Evolutionary conservation across 2,113 vertebrate genomes (phyloP), one percentile per base, ranked within the genome.

Genomic region (Saccopteryx leptura): DNA sequence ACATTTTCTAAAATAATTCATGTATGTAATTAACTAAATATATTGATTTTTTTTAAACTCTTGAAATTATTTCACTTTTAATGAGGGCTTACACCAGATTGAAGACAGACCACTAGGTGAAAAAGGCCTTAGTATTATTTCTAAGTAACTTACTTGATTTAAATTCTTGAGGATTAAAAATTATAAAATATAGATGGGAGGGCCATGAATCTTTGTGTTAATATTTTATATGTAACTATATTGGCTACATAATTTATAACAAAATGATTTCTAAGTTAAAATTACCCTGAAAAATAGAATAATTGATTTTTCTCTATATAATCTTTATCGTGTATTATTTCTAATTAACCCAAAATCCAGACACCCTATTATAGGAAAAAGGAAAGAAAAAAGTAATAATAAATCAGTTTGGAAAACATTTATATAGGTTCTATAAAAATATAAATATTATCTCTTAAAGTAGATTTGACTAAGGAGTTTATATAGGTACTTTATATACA

Each of bases 261-360:
- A 52, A 86, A 68, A 72, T 63, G 4, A 50, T 80, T 81, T 90
- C 96, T 80, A 91, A 80, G n/a, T 88, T 90, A 94, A 90, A 95
- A 81, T 89, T 91, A 65, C 48, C 48, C 17, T 78, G 15, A 90
- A 94, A 46, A 93, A 63, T 94, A 26, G 31, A 72, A 69, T 93
- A 91, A 88, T 90, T 88, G 52, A 76, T 88, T 84, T 88, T 97
- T 91, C 79, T 96, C n/a, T 83, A 10, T 63, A 63, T 76, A 93
- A 66, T 92, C 54, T 90, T 89, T 31, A 15, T 94, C 66, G 79
- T 0, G 0, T 84, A 87, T 89, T 69, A 72, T 68, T 81, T 94
- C 33, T 96, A 79, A 92, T 93, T 94, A 92, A 92, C 15, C 23
- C 81, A 76, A 58, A 84, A 96, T 88, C 56, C 58, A 96, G 76